Conservation (phyloP, 2,797 vertebrate species). For the Mormyrus hasselquistii region DNA sequence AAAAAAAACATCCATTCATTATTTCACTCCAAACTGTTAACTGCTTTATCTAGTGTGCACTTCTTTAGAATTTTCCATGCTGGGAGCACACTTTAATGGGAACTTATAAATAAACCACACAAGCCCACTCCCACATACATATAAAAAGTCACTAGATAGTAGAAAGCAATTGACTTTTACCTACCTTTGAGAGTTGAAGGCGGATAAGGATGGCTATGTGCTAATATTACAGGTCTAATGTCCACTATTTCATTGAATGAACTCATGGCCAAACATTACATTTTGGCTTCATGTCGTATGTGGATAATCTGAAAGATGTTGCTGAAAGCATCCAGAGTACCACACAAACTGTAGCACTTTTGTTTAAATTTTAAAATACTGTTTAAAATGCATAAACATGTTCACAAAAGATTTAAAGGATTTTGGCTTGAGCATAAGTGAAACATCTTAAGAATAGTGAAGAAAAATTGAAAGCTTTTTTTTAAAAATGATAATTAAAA, state of each 20-base stretch:
- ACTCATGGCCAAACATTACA: constrained; percentile 20
- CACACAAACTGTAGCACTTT: neutral
- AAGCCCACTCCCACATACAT: constrained; percentile 52
- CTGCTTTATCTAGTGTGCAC: constrained; percentile 57
- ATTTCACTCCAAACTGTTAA: constrained; percentile 49
- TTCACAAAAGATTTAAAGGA: neutral
- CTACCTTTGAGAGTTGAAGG: constrained; percentile 53
- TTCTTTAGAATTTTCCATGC: constrained; percentile 47
- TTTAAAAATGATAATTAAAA: no score
- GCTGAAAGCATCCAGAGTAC: constrained; percentile 3
- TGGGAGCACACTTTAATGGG: constrained; percentile 66
- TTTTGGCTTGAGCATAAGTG: neutral
- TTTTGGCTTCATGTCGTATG: constrained; percentile 10
- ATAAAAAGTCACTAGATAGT: constrained; percentile 30
- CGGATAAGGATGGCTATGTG: constrained; percentile 55
- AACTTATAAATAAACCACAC: constrained; percentile 63
- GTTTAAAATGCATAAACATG: neutral
- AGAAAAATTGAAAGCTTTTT: neutral
- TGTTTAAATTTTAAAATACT: neutral
- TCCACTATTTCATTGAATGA: constrained; percentile 21
- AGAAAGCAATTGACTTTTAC: constrained; percentile 53
- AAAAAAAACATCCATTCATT: constrained; percentile 43
- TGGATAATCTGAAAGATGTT: neutral
- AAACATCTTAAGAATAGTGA: neutral
- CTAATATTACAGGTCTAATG: constrained; percentile 63